These are phyloP conservation scores for Cassiopea andromeda DNA, from an alignment of 30 jellyfish, hydroid and myxozoan species.

Conservation along the genomic window DNA sequence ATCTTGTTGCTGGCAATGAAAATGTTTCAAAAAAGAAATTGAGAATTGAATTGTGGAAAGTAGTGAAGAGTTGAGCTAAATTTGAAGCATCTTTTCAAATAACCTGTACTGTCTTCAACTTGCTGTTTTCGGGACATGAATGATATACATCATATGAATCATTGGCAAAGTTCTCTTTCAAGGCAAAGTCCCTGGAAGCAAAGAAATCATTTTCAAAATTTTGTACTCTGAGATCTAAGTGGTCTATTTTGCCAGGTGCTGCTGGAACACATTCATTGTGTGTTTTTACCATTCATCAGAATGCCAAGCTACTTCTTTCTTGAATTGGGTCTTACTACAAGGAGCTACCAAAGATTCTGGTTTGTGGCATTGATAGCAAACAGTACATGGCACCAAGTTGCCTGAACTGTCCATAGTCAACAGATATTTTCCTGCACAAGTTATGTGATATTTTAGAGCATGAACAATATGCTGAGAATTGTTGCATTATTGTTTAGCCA, in stretches of 20 bases:
- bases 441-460: not conserved
- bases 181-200: not conserved
- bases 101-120: constrained; percentile 35
- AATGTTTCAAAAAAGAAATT: not conserved
- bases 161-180: not conserved
- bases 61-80: not conserved
- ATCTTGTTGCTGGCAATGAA: not conserved
- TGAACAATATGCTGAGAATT: constrained; percentile 11
- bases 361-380: constrained; percentile 24
- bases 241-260: constrained; percentile 29
- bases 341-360: constrained; percentile 11
- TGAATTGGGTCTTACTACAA: constrained; percentile 17
- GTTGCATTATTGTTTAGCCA: too few relatives aligned
- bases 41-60: not conserved
- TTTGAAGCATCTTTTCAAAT: not conserved
- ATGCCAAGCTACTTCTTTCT: not conserved
- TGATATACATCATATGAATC: constrained; percentile 23
- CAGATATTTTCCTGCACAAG: constrained; percentile 7
- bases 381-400: constrained; percentile 20
- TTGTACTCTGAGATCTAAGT: constrained; percentile 19
- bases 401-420: constrained; percentile 15
- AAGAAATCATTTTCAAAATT: not conserved
- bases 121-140: constrained; percentile 21
- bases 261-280: constrained; percentile 15
- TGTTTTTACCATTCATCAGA: not conserved